Evolutionary conservation across 2,797 vertebrate species (phyloP).

Genomic region (Zalophus californianus): DNA sequence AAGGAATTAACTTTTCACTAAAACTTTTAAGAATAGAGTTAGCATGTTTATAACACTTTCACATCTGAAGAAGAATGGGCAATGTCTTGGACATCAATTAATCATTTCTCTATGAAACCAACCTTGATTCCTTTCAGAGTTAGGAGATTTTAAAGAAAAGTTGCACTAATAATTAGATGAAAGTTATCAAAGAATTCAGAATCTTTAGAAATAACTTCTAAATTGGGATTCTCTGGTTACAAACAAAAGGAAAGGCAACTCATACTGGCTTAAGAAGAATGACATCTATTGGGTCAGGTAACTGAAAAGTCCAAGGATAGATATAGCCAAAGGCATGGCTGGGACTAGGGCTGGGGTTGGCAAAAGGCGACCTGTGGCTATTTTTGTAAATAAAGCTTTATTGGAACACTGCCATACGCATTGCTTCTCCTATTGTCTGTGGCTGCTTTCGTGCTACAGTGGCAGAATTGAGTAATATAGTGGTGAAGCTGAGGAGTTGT

Average conservation of each 20-base stretch:
- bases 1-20: background rate
- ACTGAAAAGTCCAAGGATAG: background rate
- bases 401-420: background rate
- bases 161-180: background rate
- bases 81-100: background rate
- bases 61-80: background rate
- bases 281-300: background rate
- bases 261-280: background rate
- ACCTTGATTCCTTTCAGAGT: background rate
- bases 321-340: background rate
- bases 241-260: background rate
- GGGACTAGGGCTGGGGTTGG: background rate
- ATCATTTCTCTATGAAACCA: background rate
- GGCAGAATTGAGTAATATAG: background rate
- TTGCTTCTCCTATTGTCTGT: background rate
- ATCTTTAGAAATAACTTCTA: background rate
- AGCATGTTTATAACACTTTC: background rate
- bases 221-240: background rate
- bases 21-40: conserved; percentile 16
- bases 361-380: background rate
- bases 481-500: background rate
- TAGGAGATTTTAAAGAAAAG: background rate
- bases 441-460: background rate
- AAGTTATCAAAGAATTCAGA: background rate
- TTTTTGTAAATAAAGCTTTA: conserved; percentile 11